Conservation (phyloP, 2,797 vertebrate species). For the Benthosema pterotum region DNA sequence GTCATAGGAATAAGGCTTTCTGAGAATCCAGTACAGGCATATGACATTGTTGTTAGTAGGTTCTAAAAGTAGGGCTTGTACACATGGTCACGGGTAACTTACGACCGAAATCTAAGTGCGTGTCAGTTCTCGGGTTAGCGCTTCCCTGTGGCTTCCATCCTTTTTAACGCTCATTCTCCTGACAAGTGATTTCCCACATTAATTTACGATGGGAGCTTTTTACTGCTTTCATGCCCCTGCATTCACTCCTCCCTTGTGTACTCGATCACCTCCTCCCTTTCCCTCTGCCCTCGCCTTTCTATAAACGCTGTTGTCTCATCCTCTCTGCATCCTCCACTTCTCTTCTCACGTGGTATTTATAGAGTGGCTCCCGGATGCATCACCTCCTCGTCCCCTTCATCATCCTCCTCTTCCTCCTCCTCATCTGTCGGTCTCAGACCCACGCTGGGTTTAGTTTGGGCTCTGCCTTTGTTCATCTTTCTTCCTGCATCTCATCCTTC, state of each 20-base stretch:
- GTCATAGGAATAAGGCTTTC: no score
- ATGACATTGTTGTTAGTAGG: no score
- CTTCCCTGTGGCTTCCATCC: no score
- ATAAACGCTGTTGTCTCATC: slow-evolving; percentile 52
- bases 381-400: slow-evolving; percentile 30
- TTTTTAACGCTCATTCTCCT: no score
- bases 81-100: no score
- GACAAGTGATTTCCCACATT: no score
- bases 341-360: slow-evolving; percentile 70
- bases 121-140: no score
- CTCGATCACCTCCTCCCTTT: slow-evolving; percentile 18
- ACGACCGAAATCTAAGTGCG: no score
- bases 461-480: slow-evolving; percentile 55
- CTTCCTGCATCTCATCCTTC: slow-evolving; percentile 41
- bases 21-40: no score
- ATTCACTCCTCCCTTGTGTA: slow-evolving; percentile 5
- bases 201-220: no score
- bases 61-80: no score
- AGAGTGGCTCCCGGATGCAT: slow-evolving; percentile 66
- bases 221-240: no score
- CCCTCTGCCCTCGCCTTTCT: slow-evolving; percentile 30
- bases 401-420: not conserved
- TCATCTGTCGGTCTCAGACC: slow-evolving; percentile 59
- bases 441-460: slow-evolving; percentile 62
- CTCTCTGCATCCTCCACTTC: slow-evolving; percentile 56